Base-by-base conservation (phyloP, 2,113 vertebrate species). In the Rhipidura dahli region DNA sequence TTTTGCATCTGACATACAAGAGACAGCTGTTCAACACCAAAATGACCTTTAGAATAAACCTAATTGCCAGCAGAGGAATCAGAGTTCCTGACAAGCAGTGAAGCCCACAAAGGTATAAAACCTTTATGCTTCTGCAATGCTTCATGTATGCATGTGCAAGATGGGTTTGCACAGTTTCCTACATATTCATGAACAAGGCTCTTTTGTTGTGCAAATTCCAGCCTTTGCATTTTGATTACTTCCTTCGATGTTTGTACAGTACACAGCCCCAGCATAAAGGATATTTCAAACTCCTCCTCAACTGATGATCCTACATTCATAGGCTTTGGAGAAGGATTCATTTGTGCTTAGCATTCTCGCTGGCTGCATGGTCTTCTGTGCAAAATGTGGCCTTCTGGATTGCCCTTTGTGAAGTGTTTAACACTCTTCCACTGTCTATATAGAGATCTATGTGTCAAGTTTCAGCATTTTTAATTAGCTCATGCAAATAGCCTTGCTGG, bases 141-240 rank as follows among this genome's bases (percentile, higher is more conserved):
- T 75, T 7, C 1, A 0, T 1, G 18, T n/a, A 27, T 73, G 18
- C 20, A 20, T 11, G 66, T 83, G 75, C 50, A 78, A 75, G 51
- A 3, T 3, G 37, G 37, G 50, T 47, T 76, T 92, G 79, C 75
- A 80, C 63, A 60, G 69, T 42, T 71, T 60, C 70, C 69, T 91
- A 79, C 57, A 79, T 76, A 91, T 84, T 89, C 57, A 95, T 72
- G 57, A 87, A 33, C 22, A 65, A 72, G 37, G 49, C 11, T 64
- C 47, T 68, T 92, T 59, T 87, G 81, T 69, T 60, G 37, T 65
- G 81, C 77, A 87, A 76, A 96, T 87, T 64, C 44, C 20, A 64
- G 28, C 70, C 59, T 79, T 94, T 91, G 73, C 84, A 82, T 95
- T 87, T 91, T 75, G 91, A 96, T 92, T 60, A 72, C 80, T 87